Percentiles rank a stretch among this genome's conserved stretches.
Conservation (phyloP, 2,888 invertebrate genomes). For the Scaptomyza polygonia region DNA sequence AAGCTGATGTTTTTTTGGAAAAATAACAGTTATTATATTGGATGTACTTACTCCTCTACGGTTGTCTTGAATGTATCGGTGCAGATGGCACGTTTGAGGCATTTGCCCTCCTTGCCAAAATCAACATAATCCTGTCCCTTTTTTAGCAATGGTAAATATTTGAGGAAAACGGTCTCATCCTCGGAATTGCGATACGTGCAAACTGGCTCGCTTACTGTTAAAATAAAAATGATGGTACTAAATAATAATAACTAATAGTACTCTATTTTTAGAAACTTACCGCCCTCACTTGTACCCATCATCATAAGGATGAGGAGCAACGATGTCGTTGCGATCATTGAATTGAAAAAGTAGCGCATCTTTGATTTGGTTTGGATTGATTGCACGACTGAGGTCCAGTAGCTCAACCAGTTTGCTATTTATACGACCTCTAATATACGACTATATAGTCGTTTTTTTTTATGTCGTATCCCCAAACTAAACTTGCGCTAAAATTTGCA, state of each 20-base stretch:
- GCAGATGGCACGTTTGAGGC: constrained; percentile 77
- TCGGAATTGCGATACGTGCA: constrained; percentile 77
- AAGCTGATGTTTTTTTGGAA: too few species aligned
- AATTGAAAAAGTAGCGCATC: constrained; percentile 44
- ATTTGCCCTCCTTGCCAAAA: constrained; percentile 77
- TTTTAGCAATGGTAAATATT: constrained; percentile 72
- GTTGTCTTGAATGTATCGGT: constrained; percentile 72
- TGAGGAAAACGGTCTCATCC: constrained; percentile 79
- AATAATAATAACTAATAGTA: background rate
- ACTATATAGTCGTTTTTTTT: background rate
- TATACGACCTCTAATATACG: constrained; percentile 38
- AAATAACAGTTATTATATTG: background rate
- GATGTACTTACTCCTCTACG: constrained; percentile 78
- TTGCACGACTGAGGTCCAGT: constrained; percentile 33
- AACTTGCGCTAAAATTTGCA: constrained; percentile 24
- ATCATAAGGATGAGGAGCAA: constrained; percentile 31
- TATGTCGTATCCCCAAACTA: background rate
- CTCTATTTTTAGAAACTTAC: constrained; percentile 4
- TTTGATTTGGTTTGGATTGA: constrained; percentile 20
- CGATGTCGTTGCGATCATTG: constrained; percentile 14
- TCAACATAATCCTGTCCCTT: constrained; percentile 81
- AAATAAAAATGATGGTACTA: background rate
- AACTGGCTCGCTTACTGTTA: constrained; percentile 71
- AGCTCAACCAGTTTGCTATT: constrained; percentile 64
- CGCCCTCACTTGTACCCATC: constrained; percentile 19